These are phyloP conservation scores for Nineta flava DNA, from an alignment of 2,888 invertebrate genomes.

Conservation along the genomic window DNA sequence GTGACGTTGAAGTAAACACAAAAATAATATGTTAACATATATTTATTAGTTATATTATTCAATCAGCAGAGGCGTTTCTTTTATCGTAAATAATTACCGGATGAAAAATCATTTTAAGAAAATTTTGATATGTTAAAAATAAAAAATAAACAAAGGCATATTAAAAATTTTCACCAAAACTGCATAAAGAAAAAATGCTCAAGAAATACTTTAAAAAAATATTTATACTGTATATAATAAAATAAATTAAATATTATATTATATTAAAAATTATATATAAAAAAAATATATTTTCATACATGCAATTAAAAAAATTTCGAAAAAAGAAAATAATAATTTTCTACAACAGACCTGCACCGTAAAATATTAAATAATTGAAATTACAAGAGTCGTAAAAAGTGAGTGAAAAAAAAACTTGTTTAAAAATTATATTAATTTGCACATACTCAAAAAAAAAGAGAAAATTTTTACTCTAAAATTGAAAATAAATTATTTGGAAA, in stretches of 20 bases:
- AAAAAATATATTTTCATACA: too few species aligned
- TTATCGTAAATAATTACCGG: too few species aligned
- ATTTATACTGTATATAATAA: neutral
- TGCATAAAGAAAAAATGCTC: neutral
- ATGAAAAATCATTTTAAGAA: too few species aligned
- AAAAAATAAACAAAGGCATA: neutral
- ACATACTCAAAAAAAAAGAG: neutral
- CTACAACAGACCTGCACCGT: constrained; percentile 1
- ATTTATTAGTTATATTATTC: too few species aligned
- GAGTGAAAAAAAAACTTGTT: neutral
- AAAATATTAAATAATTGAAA: constrained; percentile 1
- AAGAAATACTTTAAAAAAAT: constrained; percentile 2
- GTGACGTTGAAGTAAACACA: too few species aligned
- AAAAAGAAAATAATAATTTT: neutral
- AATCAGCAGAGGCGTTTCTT: too few species aligned
- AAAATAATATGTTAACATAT: too few species aligned
- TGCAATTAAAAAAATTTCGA: neutral
- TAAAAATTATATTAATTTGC: neutral
- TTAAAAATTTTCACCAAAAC: neutral
- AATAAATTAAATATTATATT: too few species aligned
- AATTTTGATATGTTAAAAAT: too few species aligned
- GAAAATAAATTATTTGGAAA: neutral
- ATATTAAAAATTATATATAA: too few species aligned
- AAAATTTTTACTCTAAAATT: neutral
- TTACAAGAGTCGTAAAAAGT: too few species aligned